These are phyloP conservation scores for Oncorhynchus clarkii DNA, from an alignment of 2,113 vertebrate genomes.

Conservation along the genomic window DNA sequence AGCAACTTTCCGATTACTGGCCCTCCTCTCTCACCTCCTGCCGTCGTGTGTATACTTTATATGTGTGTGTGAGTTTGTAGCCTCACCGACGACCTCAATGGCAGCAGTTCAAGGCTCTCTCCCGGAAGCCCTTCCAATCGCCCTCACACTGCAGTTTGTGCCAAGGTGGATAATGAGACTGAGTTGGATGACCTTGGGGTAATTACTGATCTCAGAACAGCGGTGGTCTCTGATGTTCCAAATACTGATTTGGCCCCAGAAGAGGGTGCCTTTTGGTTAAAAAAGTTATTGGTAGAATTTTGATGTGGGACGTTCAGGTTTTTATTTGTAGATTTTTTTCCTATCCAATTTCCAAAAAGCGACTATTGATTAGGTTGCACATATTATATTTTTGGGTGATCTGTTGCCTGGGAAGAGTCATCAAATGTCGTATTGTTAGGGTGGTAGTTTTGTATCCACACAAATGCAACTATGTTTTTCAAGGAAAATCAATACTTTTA, in stretches of 20 bases:
- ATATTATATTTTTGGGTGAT: background rate
- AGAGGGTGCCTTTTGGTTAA: background rate
- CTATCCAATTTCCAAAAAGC: background rate
- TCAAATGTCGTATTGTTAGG: background rate
- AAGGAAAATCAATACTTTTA: too few species aligned
- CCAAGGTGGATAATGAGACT: constrained; percentile 30
- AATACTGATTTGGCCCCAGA: constrained; percentile 4
- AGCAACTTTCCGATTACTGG: too few species aligned
- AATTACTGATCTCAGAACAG: constrained; percentile 26
- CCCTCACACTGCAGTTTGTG: constrained; percentile 19
- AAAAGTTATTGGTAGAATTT: constrained; percentile 2
- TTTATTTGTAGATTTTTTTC: background rate
- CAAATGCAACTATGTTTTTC: too few species aligned
- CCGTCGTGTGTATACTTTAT: too few species aligned
- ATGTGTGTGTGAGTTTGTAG: background rate
- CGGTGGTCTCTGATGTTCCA: background rate
- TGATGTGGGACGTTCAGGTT: background rate
- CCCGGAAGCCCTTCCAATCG: constrained; percentile 13
- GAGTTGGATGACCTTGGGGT: constrained; percentile 39
- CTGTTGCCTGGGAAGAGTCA: background rate
- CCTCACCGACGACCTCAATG: constrained; percentile 13
- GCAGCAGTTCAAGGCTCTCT: constrained; percentile 24
- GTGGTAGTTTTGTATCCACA: too few species aligned
- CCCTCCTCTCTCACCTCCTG: too few species aligned
- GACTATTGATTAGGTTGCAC: background rate